A percentile compares a stretch with the other conserved stretches of the same genome.
Evolutionary conservation across 2,113 vertebrate species (phyloP).

Genomic region (Charina bottae): DNA sequence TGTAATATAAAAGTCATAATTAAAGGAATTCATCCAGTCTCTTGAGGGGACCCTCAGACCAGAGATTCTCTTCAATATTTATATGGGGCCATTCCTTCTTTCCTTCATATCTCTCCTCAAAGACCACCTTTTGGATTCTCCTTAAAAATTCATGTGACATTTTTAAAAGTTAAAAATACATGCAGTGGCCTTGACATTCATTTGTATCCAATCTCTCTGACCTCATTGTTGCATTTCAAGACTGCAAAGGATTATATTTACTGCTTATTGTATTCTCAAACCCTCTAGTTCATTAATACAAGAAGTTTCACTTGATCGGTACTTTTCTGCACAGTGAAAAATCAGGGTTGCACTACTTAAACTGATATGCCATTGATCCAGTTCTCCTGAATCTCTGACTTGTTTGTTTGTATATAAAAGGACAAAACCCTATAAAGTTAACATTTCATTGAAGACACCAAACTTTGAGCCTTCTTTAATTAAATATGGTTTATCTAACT

Average conservation of each 20-base stretch:
- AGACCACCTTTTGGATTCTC: neutral
- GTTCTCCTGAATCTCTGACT: neutral
- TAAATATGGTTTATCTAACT: neutral
- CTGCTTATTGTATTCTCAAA: neutral
- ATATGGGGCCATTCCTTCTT: neutral
- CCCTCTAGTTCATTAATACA: neutral
- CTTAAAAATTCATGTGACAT: neutral
- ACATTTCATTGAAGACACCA: neutral
- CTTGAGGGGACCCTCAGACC: too few species aligned
- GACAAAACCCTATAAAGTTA: neutral
- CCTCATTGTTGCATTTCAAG: neutral
- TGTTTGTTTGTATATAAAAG: neutral
- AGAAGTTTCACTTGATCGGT: neutral
- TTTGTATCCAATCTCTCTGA: neutral
- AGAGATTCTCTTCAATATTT: neutral
- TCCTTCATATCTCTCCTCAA: neutral
- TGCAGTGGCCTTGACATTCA: neutral
- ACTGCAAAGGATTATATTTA: neutral
- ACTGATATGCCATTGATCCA: neutral
- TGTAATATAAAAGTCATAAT: neutral
- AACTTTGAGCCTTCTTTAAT: neutral
- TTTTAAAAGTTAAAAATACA: neutral
- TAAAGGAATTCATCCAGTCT: neutral
- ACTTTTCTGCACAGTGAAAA: neutral
- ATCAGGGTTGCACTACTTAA: neutral